These are phyloP conservation scores for Oxygymnocypris stewartii DNA, from an alignment of 2,113 vertebrate genomes.

Conservation along the genomic window DNA sequence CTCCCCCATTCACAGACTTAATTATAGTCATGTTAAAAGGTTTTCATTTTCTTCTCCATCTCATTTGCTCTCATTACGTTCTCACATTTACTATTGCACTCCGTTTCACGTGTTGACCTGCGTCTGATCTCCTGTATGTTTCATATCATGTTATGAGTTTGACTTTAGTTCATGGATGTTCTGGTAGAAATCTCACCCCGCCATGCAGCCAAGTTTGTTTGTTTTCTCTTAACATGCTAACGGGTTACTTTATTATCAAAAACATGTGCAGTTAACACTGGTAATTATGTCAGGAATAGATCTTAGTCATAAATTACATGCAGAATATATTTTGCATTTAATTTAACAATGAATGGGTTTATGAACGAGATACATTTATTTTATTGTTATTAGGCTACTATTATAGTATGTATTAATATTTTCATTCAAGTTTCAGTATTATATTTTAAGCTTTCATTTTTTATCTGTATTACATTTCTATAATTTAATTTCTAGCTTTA, in stretches of 20 bases:
- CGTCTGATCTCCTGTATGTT: not conserved
- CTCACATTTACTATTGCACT: not conserved
- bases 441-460: too few relatives aligned
- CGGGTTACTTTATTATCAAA: not conserved
- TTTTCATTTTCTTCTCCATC: not conserved
- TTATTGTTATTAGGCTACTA: too few relatives aligned
- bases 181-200: not conserved
- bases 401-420: too few relatives aligned
- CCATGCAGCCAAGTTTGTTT: not conserved
- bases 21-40: constrained; percentile 18
- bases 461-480: too few relatives aligned
- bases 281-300: not conserved
- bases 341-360: not conserved
- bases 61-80: not conserved
- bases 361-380: not conserved
- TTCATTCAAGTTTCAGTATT: too few relatives aligned
- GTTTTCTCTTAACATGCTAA: not conserved
- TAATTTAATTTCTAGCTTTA: too few relatives aligned
- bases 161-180: not conserved
- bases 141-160: constrained; percentile 3
- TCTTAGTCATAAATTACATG: not conserved
- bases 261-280: not conserved
- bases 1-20: constrained; percentile 24
- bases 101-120: not conserved
- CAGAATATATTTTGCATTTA: not conserved